Evolutionary conservation across 2,113 vertebrate species (phyloP).

Genomic region (Rallus limicola): DNA sequence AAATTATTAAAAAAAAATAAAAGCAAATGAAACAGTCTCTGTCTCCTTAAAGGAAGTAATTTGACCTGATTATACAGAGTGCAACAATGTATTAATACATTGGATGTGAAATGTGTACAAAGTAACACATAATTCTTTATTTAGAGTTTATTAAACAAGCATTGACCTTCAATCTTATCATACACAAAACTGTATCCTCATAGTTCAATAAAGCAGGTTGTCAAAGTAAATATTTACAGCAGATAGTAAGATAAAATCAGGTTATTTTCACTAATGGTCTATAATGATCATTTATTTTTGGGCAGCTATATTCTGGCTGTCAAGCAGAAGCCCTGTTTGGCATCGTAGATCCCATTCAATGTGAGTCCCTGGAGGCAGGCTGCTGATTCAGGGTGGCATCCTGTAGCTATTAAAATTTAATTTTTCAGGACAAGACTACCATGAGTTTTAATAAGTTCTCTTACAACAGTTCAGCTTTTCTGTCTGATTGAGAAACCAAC

Average conservation of each 20-base stretch:
- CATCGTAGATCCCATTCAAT: neutral
- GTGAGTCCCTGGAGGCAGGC: neutral
- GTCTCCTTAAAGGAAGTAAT: neutral
- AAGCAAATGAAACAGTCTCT: neutral
- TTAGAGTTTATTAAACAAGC: conserved; percentile 61
- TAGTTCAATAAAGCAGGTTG: conserved; percentile 23
- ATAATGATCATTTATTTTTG: conserved; percentile 33
- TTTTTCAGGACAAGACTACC: neutral
- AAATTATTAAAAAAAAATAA: neutral
- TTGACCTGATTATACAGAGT: conserved; percentile 40
- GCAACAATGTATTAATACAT: neutral
- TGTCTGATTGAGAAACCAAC: neutral
- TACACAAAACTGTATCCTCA: conserved; percentile 25
- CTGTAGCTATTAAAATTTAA: neutral
- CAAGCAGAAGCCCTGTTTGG: neutral
- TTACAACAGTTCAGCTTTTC: neutral
- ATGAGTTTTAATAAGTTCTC: neutral
- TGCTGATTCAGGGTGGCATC: neutral
- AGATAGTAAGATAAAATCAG: conserved; percentile 54
- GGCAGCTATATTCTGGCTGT: neutral
- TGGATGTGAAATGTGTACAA: conserved; percentile 37
- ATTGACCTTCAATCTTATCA: conserved; percentile 51
- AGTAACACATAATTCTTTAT: conserved; percentile 62
- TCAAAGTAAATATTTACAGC: conserved; percentile 61
- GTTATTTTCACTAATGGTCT: conserved; percentile 56